A percentile compares a stretch with the other conserved stretches of the same genome.
Evolutionary conservation across 2,797 vertebrate species (phyloP).

Genomic region (Nyctalus aviator): DNA sequence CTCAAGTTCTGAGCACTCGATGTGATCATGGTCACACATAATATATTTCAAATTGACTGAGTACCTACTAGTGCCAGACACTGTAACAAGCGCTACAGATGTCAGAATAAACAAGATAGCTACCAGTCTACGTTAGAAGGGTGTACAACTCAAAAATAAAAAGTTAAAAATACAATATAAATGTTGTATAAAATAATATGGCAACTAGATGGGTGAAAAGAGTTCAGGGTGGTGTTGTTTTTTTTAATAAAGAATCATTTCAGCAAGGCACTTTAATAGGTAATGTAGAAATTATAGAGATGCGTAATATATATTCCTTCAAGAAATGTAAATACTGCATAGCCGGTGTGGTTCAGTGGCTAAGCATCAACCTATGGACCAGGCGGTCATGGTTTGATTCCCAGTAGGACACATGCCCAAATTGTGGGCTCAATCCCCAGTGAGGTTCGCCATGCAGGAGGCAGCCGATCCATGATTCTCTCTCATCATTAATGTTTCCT

Average conservation of each 20-base stretch:
- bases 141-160: background rate
- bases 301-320: background rate
- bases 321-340: background rate
- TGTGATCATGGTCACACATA: background rate
- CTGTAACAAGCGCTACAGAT: background rate
- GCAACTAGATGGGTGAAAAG: constrained; percentile 1
- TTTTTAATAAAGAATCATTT: background rate
- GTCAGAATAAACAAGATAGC: background rate
- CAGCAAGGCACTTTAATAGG: background rate
- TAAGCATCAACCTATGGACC: too few relatives aligned
- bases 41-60: constrained; percentile 24
- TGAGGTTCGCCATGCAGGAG: too few relatives aligned
- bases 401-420: too few relatives aligned
- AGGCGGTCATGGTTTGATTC: too few relatives aligned
- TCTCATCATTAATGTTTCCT: too few relatives aligned
- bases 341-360: too few relatives aligned
- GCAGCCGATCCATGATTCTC: too few relatives aligned
- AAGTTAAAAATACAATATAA: background rate
- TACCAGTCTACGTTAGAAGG: background rate
- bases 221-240: background rate
- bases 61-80: background rate
- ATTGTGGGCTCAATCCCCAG: too few relatives aligned
- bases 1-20: background rate
- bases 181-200: background rate
- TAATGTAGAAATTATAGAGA: background rate